Conservation (phyloP, 2,797 vertebrate species). For the Halcyon leucocephala region DNA sequence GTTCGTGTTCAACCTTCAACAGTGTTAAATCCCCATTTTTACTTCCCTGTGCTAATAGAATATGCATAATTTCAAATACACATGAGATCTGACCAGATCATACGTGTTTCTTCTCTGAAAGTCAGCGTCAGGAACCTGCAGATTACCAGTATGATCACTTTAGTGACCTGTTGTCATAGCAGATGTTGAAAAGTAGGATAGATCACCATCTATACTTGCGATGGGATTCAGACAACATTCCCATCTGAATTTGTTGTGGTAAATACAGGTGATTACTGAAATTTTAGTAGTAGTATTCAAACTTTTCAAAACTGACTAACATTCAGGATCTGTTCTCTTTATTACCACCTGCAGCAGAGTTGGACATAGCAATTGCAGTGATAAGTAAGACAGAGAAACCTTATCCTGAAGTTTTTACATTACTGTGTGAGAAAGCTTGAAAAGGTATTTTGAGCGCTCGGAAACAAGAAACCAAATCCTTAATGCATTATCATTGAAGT, state of each 20-base stretch:
- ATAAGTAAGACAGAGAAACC: constrained; percentile 27
- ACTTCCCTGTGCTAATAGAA: background rate
- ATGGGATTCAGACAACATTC: background rate
- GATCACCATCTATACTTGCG: background rate
- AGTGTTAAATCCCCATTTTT: background rate
- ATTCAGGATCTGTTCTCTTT: constrained; percentile 63
- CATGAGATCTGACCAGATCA: background rate
- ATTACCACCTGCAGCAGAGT: constrained; percentile 55
- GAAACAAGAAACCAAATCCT: background rate
- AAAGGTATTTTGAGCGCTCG: background rate
- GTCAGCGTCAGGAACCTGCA: background rate
- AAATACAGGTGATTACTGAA: constrained; percentile 45
- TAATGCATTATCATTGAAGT: background rate
- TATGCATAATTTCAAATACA: background rate
- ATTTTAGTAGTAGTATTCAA: constrained; percentile 55
- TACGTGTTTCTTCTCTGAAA: background rate
- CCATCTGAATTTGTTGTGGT: background rate
- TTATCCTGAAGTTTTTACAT: constrained; percentile 22
- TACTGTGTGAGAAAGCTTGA: background rate
- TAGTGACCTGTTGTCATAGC: background rate
- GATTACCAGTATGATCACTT: background rate
- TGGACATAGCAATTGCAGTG: constrained; percentile 28
- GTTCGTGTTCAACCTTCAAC: background rate
- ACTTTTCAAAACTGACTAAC: constrained; percentile 26
- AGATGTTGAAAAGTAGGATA: background rate